These are phyloP conservation scores for Schizopygopsis malacanthus DNA, from an alignment of 2,797 vertebrate genomes.

Conservation along the genomic window DNA sequence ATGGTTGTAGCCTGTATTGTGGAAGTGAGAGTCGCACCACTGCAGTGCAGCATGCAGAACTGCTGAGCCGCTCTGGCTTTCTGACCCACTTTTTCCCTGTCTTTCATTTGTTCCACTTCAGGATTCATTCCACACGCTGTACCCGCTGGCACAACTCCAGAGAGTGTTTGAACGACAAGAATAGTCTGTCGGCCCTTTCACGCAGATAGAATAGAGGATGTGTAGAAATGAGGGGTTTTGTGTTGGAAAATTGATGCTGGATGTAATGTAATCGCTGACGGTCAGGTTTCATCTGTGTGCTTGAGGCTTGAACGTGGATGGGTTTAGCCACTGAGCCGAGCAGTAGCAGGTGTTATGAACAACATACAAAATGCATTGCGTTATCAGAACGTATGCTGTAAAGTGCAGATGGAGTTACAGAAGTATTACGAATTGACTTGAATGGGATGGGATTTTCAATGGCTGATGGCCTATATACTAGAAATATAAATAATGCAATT, in stretches of 20 bases:
- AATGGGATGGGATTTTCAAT: not conserved
- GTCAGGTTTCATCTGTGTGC: slow-evolving; percentile 9
- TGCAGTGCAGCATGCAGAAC: slow-evolving; percentile 54
- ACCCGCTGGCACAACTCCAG: slow-evolving; percentile 18
- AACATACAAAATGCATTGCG: not conserved
- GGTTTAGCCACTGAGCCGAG: not conserved
- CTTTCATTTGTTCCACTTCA: slow-evolving; percentile 59
- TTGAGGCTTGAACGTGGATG: not conserved
- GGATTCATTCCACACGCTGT: slow-evolving; percentile 48
- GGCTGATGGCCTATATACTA: not conserved
- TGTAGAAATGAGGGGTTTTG: slow-evolving; percentile 7
- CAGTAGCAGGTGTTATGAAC: not conserved
- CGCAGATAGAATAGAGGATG: slow-evolving; percentile 9
- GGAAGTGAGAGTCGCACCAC: slow-evolving; percentile 44
- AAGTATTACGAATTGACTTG: not conserved
- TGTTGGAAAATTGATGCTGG: not conserved
- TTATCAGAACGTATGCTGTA: not conserved
- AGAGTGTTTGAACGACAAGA: slow-evolving; percentile 25
- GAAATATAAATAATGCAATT: not conserved
- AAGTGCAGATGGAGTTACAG: not conserved
- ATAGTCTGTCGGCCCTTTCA: slow-evolving; percentile 11
- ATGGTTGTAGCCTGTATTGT: not conserved
- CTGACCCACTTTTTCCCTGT: slow-evolving; percentile 58
- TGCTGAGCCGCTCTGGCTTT: slow-evolving; percentile 44
- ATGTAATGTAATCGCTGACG: not conserved